Evolutionary conservation across 2,797 vertebrate species (phyloP).

Genomic region (Serranus cabrilla): DNA sequence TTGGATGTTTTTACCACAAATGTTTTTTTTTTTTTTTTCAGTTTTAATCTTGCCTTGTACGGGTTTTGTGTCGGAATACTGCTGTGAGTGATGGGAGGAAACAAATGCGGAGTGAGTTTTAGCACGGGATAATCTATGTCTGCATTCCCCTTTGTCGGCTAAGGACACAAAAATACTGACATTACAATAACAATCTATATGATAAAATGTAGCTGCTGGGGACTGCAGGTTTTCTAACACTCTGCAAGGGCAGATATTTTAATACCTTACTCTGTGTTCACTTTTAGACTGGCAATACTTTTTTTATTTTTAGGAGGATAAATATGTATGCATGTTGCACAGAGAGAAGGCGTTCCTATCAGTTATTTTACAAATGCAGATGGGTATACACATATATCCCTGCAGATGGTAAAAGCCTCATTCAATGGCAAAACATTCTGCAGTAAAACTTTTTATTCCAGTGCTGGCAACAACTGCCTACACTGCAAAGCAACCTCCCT

Average conservation of each 20-base stretch:
- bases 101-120: constrained; percentile 38
- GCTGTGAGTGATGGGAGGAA: constrained; percentile 38
- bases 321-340: not conserved
- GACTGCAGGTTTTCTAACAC: not conserved
- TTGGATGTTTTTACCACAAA: constrained; percentile 10
- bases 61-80: constrained; percentile 20
- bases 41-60: constrained; percentile 38
- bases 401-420: no score
- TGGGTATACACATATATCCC: no score
- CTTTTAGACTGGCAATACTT: constrained; percentile 12
- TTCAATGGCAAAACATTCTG: no score
- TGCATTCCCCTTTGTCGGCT: constrained; percentile 11
- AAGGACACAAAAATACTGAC: constrained; percentile 26
- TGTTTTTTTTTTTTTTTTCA: constrained; percentile 34
- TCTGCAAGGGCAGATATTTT: constrained; percentile 26
- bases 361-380: no score
- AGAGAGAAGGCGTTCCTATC: not conserved
- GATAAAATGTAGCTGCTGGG: constrained; percentile 37
- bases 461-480: no score
- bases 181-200: constrained; percentile 32
- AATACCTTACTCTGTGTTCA: constrained; percentile 27
- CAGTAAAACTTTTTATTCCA: no score
- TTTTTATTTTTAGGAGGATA: constrained; percentile 13
- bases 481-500: no score
- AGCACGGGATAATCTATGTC: constrained; percentile 25